Evolutionary conservation across 2,888 invertebrate genomes (phyloP).

Genomic region (Patella pellucida): DNA sequence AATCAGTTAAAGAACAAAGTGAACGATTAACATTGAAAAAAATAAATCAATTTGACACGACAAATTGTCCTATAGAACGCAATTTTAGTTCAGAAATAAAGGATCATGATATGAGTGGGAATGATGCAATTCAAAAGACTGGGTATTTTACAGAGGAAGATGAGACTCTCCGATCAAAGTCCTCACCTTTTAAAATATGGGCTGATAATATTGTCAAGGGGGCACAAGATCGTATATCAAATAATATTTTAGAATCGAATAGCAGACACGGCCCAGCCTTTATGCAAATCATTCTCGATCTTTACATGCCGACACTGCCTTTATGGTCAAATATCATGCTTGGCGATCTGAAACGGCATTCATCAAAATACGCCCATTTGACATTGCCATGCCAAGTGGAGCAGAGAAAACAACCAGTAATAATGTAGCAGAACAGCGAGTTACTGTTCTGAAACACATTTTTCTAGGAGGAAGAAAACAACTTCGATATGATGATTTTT

Average conservation of each 20-base stretch:
- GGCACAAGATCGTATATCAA: background rate
- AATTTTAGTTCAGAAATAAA: too few species aligned
- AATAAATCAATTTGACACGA: background rate
- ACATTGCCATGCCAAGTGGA: background rate
- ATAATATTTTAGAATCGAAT: background rate
- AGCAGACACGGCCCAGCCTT: background rate
- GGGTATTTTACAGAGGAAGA: background rate
- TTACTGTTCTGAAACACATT: background rate
- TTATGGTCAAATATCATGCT: background rate
- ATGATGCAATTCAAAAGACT: background rate
- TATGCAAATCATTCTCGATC: background rate
- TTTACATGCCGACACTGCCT: background rate
- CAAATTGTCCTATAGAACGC: background rate
- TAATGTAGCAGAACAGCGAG: background rate
- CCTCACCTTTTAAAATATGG: background rate
- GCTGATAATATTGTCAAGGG: background rate
- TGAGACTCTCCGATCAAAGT: background rate
- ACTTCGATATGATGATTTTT: background rate
- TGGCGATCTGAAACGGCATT: background rate
- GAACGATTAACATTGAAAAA: background rate
- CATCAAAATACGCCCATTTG: background rate
- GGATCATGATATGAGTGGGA: background rate
- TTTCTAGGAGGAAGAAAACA: background rate
- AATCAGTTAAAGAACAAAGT: background rate
- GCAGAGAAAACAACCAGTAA: background rate